Evolutionary conservation across 2,888 invertebrate species (phyloP), one percentile per base, ranked within the genome.

Genomic region (Maniola hyperantus): DNA sequence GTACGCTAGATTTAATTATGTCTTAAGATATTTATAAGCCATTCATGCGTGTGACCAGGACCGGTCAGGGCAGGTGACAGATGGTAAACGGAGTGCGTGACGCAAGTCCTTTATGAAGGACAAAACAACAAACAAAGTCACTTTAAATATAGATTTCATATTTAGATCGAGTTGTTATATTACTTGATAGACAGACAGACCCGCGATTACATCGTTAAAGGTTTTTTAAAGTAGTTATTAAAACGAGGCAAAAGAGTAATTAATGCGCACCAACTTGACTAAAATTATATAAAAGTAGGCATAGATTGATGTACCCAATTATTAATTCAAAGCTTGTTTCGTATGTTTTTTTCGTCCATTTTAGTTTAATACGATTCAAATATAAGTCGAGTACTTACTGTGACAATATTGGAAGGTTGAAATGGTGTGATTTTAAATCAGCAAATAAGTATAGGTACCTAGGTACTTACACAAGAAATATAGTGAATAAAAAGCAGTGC

Each of bases 231-330:
- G 26, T 39, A 10, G 15, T 15, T 46, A 55, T 55, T 55, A 55
- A 39, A 55, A 36, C 10, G 18, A 39, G n/a, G n/a, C 34, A 18
- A 39, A 39, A 39, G 6, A 46, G 6, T n/a, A n/a, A n/a, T n/a
- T n/a, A 55, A 39, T 39, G 7, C 39, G 7, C n/a, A n/a, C n/a
- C n/a, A n/a, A n/a, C n/a, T 54, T 36, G 15, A 55, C 13, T 53
- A 53, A n/a, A n/a, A 33, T 33, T 26, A 51, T 26, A n/a, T 6
- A 20, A 36, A 34, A 36, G 53, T 53, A n/a, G n/a, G 33, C n/a
- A 33, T 34, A 18, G 18, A 39, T 55, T 55, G 8, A 18, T 55
- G 39, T 55, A 39, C 36, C 39, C 36, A 55, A 39, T 39, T 39
- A 15, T 10, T 36, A 11, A 36, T 55, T 18, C 6, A 5, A 39